Evolutionary conservation across 2,797 vertebrate species (phyloP).

Genomic region (Tolypeutes matacus): DNA sequence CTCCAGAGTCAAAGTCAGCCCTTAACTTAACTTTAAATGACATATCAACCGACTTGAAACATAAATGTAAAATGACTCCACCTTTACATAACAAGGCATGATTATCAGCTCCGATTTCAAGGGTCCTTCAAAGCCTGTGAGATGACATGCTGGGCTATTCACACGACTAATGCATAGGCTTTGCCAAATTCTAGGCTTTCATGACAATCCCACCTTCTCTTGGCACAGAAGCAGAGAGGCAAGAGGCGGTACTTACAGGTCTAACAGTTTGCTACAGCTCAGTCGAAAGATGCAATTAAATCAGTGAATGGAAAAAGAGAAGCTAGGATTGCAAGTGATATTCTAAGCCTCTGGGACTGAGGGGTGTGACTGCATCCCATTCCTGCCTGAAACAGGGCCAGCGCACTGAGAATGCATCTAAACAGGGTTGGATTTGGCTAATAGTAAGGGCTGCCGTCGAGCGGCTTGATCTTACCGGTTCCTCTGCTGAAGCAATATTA

Average conservation of each 20-base stretch:
- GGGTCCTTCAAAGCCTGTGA: not conserved
- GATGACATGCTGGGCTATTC: not conserved
- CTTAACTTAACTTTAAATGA: not conserved
- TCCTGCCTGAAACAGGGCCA: not conserved
- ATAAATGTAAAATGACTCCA: not conserved
- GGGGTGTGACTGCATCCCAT: not conserved
- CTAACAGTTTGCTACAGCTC: not conserved
- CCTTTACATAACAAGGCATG: not conserved
- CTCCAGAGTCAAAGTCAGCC: not conserved
- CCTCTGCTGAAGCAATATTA: conserved; percentile 96
- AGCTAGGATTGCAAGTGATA: not conserved
- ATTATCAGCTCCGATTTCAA: conserved; percentile 46
- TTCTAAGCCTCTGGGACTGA: not conserved
- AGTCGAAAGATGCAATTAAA: conserved; percentile 27
- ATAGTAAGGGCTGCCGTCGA: conserved; percentile 29
- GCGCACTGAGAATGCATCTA: conserved; percentile 33
- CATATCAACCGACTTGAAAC: conserved; percentile 18
- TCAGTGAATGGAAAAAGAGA: not conserved
- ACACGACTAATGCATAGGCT: not conserved
- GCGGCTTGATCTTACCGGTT: conserved; percentile 93
- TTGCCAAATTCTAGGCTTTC: not conserved
- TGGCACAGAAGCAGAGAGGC: not conserved
- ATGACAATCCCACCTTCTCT: not conserved
- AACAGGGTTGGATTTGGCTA: conserved; percentile 47
- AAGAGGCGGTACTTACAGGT: not conserved